Conservation (phyloP, 2,888 invertebrate genomes). For the Conops quadrifasciatus region DNA sequence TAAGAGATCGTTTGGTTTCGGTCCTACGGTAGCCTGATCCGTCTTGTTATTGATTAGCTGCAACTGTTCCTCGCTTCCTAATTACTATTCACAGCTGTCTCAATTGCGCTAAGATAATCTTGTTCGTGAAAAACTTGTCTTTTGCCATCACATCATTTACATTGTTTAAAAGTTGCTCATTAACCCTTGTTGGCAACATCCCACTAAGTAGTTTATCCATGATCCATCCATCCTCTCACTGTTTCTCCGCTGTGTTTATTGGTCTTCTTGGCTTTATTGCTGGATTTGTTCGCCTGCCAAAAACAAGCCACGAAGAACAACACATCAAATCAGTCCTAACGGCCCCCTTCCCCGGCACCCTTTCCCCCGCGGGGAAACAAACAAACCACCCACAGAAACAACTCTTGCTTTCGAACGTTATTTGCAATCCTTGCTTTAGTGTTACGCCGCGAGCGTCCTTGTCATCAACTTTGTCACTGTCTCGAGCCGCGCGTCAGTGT, state of each 20-base stretch:
- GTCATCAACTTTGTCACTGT: constrained; percentile 61
- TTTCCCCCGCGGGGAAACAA: too few relatives aligned
- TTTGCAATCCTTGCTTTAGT: constrained; percentile 62
- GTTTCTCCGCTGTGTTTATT: not conserved
- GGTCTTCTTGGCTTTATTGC: too few relatives aligned
- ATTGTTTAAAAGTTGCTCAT: constrained; percentile 10
- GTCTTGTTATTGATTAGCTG: too few relatives aligned
- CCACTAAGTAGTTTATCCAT: too few relatives aligned
- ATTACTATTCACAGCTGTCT: too few relatives aligned
- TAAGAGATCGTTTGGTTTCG: too few relatives aligned
- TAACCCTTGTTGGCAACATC: not conserved
- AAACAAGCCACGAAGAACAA: constrained; percentile 20
- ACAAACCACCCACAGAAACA: constrained; percentile 28
- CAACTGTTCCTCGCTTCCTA: too few relatives aligned
- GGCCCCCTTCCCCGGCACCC: not conserved
- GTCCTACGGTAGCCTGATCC: too few relatives aligned
- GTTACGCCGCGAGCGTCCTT: constrained; percentile 61
- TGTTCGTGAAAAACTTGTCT: not conserved
- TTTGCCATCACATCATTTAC: not conserved
- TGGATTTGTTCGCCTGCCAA: constrained; percentile 27
- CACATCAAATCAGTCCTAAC: constrained; percentile 22
- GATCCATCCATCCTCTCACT: not conserved
- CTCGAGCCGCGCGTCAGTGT: constrained; percentile 14
- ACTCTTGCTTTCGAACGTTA: constrained; percentile 60
- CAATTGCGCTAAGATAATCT: not conserved